phyloP scores from a whole-genome alignment of 1,140 invertebrate species.

The Portunus trituberculatus region DNA sequence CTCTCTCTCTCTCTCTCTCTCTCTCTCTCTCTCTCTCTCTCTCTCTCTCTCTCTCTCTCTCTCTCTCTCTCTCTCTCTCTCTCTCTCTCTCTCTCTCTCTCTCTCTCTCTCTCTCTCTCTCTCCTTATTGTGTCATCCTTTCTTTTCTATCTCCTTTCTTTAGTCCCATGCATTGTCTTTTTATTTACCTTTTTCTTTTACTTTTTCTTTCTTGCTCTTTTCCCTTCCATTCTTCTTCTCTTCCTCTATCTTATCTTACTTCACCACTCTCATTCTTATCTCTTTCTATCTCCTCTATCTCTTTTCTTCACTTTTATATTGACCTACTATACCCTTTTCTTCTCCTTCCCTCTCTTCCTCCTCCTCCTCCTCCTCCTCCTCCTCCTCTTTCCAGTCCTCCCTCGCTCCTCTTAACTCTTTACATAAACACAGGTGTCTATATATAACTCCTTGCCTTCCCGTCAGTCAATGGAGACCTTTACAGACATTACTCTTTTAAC shows the following conservation, averaged over 20 bases:
- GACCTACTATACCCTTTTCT: too few species aligned
- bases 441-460: background rate
- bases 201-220: background rate
- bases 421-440: background rate
- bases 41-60: background rate
- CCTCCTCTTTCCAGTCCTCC: background rate
- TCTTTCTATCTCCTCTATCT: background rate
- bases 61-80: background rate
- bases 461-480: background rate
- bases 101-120: background rate
- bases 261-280: background rate
- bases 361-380: background rate
- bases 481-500: background rate
- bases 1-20: background rate
- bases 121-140: background rate
- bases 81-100: too few species aligned
- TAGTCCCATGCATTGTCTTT: background rate
- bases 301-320: too few species aligned
- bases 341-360: background rate
- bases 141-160: background rate
- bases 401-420: background rate
- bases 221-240: background rate
- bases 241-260: background rate
- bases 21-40: background rate
- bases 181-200: background rate